Base-by-base conservation (phyloP, 2,888 invertebrate genomes). In the Eudemis profundana region DNA sequence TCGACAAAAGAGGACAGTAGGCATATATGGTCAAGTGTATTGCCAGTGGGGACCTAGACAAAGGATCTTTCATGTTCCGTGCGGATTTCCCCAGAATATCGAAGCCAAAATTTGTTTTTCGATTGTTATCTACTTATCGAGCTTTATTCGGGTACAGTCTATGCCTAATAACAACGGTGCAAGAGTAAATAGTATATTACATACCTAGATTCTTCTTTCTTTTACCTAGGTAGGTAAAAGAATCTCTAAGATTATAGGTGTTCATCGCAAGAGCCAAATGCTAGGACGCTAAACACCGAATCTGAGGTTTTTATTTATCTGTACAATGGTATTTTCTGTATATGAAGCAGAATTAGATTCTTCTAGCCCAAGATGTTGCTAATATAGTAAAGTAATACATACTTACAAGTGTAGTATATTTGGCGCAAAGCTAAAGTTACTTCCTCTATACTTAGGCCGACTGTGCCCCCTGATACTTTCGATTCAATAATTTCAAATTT, bases 31-130 rank as follows among this genome's bases (percentile, higher is more conserved):
- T 40, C 29, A 27, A 56, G 42, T 44, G 54, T 54, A 4, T 21
- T 15, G 23, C 15, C 40, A 7, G 8, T 8, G 2, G 33, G 33
- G 33, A 10, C 33, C 33, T 33, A 42, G 23, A 21, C n/a, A 15
- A 15, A 40, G 12, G 40, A 12, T 42, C 1, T 33, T 8, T 10
- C n/a, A 3, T 2, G 12, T n/a, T 17, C 19, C 19, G 14, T 38
- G 0, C 3, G 23, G 33, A 21, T 51, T 54, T 15, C 27, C 8
- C 15, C 17, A 2, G n/a, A 12, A 19, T 27, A 23, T 54, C 40
- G 40, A 54, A 54, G 27, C 53, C 53, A 53, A 54, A 56, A 8
- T 56, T n/a, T 42, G 29, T n/a, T 56, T 42, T 54, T 56, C 42
- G 29, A 56, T 42, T 42, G 17, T 29, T 54, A 17, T 53, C 23